Conservation (phyloP, 1,140 invertebrate species). For the Planococcus citri region DNA sequence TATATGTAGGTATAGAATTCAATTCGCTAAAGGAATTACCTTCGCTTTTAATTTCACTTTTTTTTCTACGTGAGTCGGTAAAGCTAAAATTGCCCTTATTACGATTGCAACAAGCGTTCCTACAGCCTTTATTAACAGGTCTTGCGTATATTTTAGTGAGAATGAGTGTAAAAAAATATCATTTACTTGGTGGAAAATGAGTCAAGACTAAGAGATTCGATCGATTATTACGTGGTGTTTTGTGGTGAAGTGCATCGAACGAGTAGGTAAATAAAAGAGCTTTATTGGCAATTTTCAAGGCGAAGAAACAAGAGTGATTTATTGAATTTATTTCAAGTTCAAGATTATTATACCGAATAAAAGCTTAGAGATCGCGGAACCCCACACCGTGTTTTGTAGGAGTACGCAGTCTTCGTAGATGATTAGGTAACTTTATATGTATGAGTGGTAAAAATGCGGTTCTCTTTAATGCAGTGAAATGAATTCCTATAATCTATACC, state of each 20-base stretch:
- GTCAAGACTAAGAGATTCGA: background rate
- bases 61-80: too few relatives aligned
- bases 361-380: background rate
- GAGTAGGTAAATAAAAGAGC: background rate
- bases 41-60: constrained; percentile 7
- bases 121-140: background rate
- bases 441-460: background rate
- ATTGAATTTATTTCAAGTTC: background rate
- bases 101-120: background rate
- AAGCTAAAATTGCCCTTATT: background rate
- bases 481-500: too few relatives aligned
- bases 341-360: background rate
- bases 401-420: background rate
- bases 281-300: background rate
- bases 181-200: background rate
- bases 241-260: background rate
- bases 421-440: background rate
- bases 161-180: background rate
- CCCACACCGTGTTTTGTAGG: background rate
- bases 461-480: too few relatives aligned
- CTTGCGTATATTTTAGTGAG: too few relatives aligned
- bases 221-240: background rate
- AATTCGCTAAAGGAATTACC: background rate
- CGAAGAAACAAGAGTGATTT: background rate
- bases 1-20: too few relatives aligned